Evolutionary conservation across 2,888 invertebrate species (phyloP).

Genomic region (Conus canariensis): DNA sequence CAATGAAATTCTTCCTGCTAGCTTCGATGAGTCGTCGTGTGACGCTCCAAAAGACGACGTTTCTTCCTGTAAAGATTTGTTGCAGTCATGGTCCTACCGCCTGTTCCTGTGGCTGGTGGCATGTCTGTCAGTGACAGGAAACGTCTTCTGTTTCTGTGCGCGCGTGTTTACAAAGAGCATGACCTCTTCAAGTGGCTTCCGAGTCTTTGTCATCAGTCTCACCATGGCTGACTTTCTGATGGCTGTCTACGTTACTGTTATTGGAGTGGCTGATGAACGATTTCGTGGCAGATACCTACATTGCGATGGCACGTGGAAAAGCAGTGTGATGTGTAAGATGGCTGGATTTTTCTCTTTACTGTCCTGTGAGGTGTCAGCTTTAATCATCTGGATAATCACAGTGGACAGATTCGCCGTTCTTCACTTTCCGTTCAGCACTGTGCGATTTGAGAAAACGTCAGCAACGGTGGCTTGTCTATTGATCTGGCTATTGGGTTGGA

Average conservation of each 20-base stretch:
- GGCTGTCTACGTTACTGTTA: neutral
- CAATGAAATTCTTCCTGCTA: neutral
- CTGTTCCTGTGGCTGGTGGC: slow-evolving; percentile 1
- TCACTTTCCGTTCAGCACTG: neutral
- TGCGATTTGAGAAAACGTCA: neutral
- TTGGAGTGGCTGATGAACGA: slow-evolving; percentile 1
- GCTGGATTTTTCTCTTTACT: neutral
- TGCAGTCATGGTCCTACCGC: slow-evolving; percentile 3
- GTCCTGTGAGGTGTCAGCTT: neutral
- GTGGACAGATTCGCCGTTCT: neutral
- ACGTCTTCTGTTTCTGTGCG: slow-evolving; percentile 13
- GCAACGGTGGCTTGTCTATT: neutral
- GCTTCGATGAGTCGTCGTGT: neutral
- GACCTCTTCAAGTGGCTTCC: neutral
- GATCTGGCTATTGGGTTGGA: neutral
- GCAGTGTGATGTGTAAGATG: neutral
- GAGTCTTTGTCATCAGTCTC: neutral
- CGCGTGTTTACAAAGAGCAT: slow-evolving; percentile 1
- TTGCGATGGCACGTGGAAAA: neutral
- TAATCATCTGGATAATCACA: neutral
- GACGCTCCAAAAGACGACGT: neutral
- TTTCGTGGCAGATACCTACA: neutral
- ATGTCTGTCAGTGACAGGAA: neutral
- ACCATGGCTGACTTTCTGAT: slow-evolving; percentile 15
- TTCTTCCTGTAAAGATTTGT: neutral